A percentile compares a stretch with the other conserved stretches of the same genome.
Conservation (phyloP, 1,140 invertebrate genomes). For the Bombus ignitus region DNA sequence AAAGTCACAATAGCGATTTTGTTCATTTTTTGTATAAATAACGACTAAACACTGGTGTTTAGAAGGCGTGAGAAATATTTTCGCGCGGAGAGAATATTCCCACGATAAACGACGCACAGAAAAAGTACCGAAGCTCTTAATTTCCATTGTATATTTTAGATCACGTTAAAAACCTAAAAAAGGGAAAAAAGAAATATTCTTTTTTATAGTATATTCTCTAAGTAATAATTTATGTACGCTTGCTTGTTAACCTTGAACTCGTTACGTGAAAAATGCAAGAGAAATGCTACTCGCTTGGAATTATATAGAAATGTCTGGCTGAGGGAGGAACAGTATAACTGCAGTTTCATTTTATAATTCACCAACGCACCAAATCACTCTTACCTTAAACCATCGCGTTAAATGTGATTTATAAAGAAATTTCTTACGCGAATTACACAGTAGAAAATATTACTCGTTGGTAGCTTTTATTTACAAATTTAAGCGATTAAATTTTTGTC, state of each 20-base stretch:
- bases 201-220: not conserved
- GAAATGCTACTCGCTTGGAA: too few relatives aligned
- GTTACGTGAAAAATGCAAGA: not conserved
- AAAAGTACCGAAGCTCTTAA: not conserved
- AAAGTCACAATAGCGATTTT: not conserved
- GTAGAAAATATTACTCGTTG: not conserved
- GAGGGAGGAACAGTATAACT: not conserved
- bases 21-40: not conserved
- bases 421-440: not conserved
- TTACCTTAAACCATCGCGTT: not conserved
- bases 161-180: not conserved
- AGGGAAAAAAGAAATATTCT: not conserved
- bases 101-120: not conserved
- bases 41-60: not conserved
- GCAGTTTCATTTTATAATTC: not conserved
- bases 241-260: conserved; percentile 13
- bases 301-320: not conserved
- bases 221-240: not conserved
- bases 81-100: not conserved
- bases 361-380: not conserved
- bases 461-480: not conserved
- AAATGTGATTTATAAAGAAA: not conserved
- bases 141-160: not conserved
- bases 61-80: not conserved
- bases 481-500: not conserved